A percentile compares a stretch with the other conserved stretches of the same genome.
phyloP scores from a whole-genome alignment of 2,113 vertebrate species.

The Microcebus murinus region DNA sequence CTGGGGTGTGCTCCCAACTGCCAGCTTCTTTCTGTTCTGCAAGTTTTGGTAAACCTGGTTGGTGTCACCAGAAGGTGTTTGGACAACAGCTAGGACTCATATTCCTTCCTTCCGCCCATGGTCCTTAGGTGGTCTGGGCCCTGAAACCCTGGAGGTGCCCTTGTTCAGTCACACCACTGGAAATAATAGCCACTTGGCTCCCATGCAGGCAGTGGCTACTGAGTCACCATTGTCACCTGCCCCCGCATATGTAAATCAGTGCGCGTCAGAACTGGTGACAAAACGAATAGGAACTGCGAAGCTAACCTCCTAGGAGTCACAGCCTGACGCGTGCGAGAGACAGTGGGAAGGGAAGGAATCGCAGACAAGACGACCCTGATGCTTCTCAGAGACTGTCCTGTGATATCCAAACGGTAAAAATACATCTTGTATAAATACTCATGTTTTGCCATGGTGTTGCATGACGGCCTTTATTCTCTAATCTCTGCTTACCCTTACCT shows the following conservation, averaged over 20 bases:
- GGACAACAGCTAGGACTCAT: rapidly evolving
- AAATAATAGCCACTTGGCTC: background rate
- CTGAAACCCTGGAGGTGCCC: background rate
- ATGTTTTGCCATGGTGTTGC: rapidly evolving
- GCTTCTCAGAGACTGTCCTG: background rate
- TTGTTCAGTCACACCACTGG: background rate
- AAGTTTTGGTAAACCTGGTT: background rate
- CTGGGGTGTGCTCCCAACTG: background rate
- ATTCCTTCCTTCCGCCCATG: background rate
- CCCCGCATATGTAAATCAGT: background rate
- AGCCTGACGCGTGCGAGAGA: rapidly evolving
- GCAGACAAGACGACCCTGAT: background rate
- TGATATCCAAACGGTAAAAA: too few species aligned
- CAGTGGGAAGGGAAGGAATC: background rate
- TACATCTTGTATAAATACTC: background rate
- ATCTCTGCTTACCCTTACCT: background rate
- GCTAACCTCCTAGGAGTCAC: background rate
- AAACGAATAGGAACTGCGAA: too few species aligned
- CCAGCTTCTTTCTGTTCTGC: background rate
- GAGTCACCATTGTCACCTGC: background rate
- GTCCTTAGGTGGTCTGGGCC: background rate
- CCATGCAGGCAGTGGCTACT: background rate
- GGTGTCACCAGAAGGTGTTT: background rate
- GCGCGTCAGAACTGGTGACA: background rate
- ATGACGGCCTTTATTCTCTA: background rate